Evolutionary conservation across 2,888 invertebrate species (phyloP).

Genomic region (Rhodophaea formosa): DNA sequence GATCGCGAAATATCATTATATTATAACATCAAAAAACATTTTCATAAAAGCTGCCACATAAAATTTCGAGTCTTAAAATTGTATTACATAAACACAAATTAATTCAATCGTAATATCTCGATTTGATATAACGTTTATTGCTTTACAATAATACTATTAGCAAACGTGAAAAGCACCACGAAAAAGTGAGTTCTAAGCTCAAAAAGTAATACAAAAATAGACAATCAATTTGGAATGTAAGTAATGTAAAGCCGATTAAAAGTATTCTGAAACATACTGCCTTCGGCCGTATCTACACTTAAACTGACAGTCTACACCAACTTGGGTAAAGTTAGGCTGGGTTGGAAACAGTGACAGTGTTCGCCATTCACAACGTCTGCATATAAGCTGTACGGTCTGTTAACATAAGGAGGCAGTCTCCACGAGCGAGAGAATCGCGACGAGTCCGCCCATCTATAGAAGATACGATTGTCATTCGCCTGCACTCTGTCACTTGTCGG

Average conservation of each 20-base stretch:
- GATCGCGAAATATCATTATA: not conserved
- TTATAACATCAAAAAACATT: not conserved
- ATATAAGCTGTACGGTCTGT: too few species aligned
- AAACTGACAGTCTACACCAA: too few species aligned
- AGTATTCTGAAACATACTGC: too few species aligned
- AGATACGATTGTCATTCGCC: too few species aligned
- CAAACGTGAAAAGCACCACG: constrained; percentile 36
- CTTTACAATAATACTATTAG: constrained; percentile 10
- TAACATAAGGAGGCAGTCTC: too few species aligned
- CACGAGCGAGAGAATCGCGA: too few species aligned
- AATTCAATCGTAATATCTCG: not conserved
- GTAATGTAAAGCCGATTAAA: constrained; percentile 31
- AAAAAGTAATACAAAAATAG: constrained; percentile 45
- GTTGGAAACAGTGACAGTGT: too few species aligned
- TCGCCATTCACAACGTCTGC: too few species aligned
- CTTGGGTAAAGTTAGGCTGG: too few species aligned
- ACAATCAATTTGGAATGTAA: constrained; percentile 45
- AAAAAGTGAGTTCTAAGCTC: constrained; percentile 29
- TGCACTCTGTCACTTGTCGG: too few species aligned
- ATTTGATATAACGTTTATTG: not conserved
- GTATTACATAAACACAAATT: not conserved
- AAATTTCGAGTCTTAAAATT: not conserved
- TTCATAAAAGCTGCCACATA: not conserved
- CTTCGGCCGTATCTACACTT: too few species aligned
- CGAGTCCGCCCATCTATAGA: too few species aligned